Conservation (phyloP, 2,797 vertebrate species). For the Argya squamiceps region DNA sequence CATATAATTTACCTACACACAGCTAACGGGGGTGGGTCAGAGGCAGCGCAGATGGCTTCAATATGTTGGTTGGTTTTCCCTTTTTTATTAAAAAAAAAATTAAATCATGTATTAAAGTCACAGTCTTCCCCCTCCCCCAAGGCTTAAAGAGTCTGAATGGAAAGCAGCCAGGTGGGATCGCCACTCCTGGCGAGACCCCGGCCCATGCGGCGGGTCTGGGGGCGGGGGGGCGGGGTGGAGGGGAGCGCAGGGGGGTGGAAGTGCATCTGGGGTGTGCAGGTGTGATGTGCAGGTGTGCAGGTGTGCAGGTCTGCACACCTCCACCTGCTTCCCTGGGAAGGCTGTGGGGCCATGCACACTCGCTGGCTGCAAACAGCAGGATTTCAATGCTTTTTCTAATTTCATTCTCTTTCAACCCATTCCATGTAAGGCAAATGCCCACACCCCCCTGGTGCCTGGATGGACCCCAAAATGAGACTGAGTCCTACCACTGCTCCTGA, state of each 20-base stretch:
- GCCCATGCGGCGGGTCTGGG: accelerated
- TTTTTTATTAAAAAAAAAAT: slow-evolving; percentile 36
- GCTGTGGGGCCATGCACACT: neutral
- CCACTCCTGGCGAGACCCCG: neutral
- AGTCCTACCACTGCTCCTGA: neutral
- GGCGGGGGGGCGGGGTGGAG: neutral
- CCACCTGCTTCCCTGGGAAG: neutral
- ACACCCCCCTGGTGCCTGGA: accelerated
- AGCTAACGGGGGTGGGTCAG: slow-evolving; percentile 66
- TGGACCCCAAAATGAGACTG: neutral
- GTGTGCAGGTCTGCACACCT: neutral
- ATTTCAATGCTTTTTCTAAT: neutral
- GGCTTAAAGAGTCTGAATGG: neutral
- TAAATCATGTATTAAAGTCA: slow-evolving; percentile 62
- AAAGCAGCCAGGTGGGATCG: neutral
- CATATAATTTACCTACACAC: slow-evolving; percentile 77
- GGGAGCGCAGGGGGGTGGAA: too few relatives aligned
- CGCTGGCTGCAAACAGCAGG: neutral
- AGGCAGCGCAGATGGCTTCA: slow-evolving; percentile 73
- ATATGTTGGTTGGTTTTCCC: slow-evolving; percentile 36
- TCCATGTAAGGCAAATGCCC: accelerated
- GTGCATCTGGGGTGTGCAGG: neutral
- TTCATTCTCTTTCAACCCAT: neutral
- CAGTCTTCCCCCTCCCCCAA: slow-evolving; percentile 3
- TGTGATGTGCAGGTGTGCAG: neutral